Conservation (phyloP, 2,113 vertebrate species). For the Hippocampus comes region DNA sequence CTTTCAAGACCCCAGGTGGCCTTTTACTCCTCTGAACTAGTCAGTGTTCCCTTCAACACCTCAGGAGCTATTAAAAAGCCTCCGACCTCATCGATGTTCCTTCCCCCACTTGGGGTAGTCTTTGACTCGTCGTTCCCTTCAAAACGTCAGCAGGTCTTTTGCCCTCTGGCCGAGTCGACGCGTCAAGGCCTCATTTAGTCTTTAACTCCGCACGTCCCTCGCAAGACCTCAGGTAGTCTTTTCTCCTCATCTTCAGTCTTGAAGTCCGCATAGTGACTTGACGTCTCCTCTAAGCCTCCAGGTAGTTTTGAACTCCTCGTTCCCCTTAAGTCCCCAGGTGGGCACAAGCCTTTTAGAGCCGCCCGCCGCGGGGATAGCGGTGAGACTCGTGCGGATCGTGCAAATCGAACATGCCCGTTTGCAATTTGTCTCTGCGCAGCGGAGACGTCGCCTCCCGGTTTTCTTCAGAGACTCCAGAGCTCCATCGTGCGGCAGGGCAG, state of each 20-base stretch:
- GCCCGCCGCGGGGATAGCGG: not conserved
- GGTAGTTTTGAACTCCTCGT: not conserved
- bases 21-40: not conserved
- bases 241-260: no score
- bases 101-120: not conserved
- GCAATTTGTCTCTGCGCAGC: constrained; percentile 59
- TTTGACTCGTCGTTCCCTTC: not conserved
- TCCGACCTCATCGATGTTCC: no score
- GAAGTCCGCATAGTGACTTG: no score
- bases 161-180: no score
- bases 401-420: not conserved
- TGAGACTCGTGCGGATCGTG: no score
- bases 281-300: no score
- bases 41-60: not conserved
- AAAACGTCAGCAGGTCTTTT: no score
- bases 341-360: not conserved
- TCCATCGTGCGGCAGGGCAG: constrained; percentile 89
- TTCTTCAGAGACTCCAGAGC: constrained; percentile 93
- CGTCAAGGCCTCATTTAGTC: no score
- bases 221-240: no score
- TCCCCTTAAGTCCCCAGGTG: not conserved
- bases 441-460: constrained; percentile 90
- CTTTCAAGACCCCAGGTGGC: not conserved
- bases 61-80: no score
- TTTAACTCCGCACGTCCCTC: no score